Conservation (phyloP, 2,888 invertebrate genomes). For the Embidobia sp. region DNA sequence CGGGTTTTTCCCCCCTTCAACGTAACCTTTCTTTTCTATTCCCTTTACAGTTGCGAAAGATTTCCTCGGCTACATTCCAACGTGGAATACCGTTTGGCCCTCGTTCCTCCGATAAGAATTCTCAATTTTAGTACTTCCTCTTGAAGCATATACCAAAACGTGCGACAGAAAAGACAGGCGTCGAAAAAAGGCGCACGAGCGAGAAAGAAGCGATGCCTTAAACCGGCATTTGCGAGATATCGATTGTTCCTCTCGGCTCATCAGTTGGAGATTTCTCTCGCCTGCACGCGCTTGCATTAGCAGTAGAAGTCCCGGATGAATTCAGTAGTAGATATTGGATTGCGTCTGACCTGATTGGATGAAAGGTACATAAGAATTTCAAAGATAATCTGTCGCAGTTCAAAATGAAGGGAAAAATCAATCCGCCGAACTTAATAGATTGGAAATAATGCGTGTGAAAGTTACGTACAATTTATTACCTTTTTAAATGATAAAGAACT, state of each 20-base stretch:
- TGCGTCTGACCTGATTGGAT: constrained; percentile 55
- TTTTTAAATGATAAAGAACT: constrained; percentile 2
- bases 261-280: constrained; percentile 49
- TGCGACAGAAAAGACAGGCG: constrained; percentile 33
- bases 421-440: constrained; percentile 29
- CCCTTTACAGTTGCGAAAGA: constrained; percentile 25
- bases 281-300: constrained; percentile 52
- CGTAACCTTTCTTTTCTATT: constrained; percentile 41
- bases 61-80: constrained; percentile 23
- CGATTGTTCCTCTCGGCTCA: constrained; percentile 58
- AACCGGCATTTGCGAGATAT: constrained; percentile 57
- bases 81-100: constrained; percentile 38
- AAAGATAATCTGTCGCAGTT: constrained; percentile 37
- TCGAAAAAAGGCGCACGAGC: constrained; percentile 14
- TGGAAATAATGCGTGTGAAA: constrained; percentile 35
- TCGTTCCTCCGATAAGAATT: constrained; percentile 73
- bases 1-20: not conserved
- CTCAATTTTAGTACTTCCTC: constrained; percentile 72
- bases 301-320: constrained; percentile 47
- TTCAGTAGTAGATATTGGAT: constrained; percentile 57
- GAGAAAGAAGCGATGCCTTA: constrained; percentile 40
- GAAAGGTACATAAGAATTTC: constrained; percentile 47
- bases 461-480: constrained; percentile 26
- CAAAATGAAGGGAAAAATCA: constrained; percentile 32
- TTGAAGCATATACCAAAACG: constrained; percentile 36